Conservation (phyloP, 2,113 vertebrate genomes). For the Neogobius melanostomus region DNA sequence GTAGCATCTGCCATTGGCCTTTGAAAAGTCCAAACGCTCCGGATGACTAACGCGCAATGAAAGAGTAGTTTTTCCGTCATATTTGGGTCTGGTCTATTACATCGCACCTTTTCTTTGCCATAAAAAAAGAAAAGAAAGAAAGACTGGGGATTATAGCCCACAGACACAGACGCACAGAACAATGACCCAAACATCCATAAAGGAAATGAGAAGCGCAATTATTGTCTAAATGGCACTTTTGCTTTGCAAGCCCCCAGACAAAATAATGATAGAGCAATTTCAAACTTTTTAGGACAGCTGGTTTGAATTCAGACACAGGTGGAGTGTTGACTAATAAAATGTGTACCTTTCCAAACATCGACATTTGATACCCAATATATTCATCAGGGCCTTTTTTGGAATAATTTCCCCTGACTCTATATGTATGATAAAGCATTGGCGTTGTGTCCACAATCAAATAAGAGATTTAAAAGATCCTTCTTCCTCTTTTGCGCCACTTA, state of each 20-base stretch:
- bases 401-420: too few relatives aligned
- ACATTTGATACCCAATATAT: too few relatives aligned
- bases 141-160: constrained; percentile 5
- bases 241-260: constrained; percentile 5
- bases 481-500: too few relatives aligned
- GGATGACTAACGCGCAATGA: constrained; percentile 47
- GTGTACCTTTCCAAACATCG: too few relatives aligned
- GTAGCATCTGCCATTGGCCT: constrained; percentile 35
- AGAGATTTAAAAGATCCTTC: too few relatives aligned
- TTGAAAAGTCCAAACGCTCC: constrained; percentile 28
- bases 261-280: constrained; percentile 9
- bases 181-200: constrained; percentile 32
- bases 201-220: constrained; percentile 35
- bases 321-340: not conserved
- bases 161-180: constrained; percentile 15
- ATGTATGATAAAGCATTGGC: too few relatives aligned
- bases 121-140: not conserved
- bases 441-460: too few relatives aligned
- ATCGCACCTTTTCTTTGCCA: constrained; percentile 10
- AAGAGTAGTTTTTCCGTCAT: constrained; percentile 19
- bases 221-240: constrained; percentile 35
- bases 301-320: not conserved
- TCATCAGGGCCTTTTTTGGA: too few relatives aligned
- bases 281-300: not conserved
- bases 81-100: constrained; percentile 14